A percentile compares a stretch with the other conserved stretches of the same genome.
These are phyloP conservation scores for Pandemis heparana DNA, from an alignment of 2,888 invertebrate species.

Conservation along the genomic window DNA sequence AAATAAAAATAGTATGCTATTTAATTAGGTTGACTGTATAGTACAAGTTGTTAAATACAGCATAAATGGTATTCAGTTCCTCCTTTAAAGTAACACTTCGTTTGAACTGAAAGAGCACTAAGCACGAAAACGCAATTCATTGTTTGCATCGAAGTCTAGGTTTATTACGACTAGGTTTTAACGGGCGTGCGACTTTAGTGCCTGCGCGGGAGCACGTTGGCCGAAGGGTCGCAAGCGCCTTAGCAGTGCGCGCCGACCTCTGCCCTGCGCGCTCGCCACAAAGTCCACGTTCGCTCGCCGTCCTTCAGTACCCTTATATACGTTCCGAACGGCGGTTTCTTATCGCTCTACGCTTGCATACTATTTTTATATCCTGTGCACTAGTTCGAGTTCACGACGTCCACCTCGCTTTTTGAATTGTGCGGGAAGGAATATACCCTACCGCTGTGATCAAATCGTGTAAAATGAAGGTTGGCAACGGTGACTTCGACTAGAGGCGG, in stretches of 20 bases:
- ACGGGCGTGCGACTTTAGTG: slow-evolving; percentile 48
- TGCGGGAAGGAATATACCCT: slow-evolving; percentile 19
- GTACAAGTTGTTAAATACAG: background rate
- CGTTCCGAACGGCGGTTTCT: slow-evolving; percentile 42
- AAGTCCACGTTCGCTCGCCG: slow-evolving; percentile 28
- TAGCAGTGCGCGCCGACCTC: slow-evolving; percentile 29
- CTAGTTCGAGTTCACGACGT: slow-evolving; percentile 52
- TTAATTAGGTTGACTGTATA: background rate
- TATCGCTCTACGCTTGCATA: slow-evolving; percentile 57
- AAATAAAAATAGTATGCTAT: background rate
- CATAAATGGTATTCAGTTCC: slow-evolving; percentile 8
- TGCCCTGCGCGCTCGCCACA: slow-evolving; percentile 32
- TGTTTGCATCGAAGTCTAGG: slow-evolving; percentile 56
- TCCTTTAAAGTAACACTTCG: slow-evolving; percentile 33
- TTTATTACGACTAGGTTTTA: slow-evolving; percentile 54
- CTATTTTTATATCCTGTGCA: slow-evolving; percentile 57
- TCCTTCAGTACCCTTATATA: slow-evolving; percentile 28
- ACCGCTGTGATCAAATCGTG: slow-evolving; percentile 24
- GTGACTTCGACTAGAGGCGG: slow-evolving; percentile 36
- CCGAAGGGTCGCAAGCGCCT: slow-evolving; percentile 39
- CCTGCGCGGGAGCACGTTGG: slow-evolving; percentile 40
- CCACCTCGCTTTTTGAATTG: slow-evolving; percentile 35
- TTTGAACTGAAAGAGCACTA: slow-evolving; percentile 43
- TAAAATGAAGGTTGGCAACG: slow-evolving; percentile 26
- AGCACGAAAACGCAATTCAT: slow-evolving; percentile 54